phyloP scores from a whole-genome alignment of 2,888 invertebrate species.

The Platerodrilus igneus region DNA sequence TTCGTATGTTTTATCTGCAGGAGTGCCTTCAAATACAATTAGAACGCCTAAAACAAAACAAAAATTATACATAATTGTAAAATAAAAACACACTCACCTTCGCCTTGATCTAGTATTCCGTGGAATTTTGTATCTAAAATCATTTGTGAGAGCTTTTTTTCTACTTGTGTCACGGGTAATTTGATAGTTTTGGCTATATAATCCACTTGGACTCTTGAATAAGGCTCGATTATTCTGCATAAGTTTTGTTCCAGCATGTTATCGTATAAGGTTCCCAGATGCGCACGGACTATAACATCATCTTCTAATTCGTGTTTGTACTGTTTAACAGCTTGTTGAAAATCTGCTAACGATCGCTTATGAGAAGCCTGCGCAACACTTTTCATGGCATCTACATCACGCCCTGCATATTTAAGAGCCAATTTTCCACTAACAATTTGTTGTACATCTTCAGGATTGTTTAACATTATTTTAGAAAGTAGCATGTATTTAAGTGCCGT shows the following conservation, averaged over 20 bases:
- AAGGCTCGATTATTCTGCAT: constrained; percentile 97
- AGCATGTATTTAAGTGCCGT: constrained; percentile 99
- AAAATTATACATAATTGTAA: too few relatives aligned
- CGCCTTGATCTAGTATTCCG: constrained; percentile 97
- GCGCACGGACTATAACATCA: constrained; percentile 95
- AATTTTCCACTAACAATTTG: constrained; percentile 94
- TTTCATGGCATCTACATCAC: constrained; percentile 97
- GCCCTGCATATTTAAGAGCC: constrained; percentile 92
- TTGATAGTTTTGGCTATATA: constrained; percentile 90
- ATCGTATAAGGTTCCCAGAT: constrained; percentile 94
- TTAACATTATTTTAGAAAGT: constrained; percentile 96
- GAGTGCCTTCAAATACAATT: constrained; percentile 94
- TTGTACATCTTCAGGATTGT: constrained; percentile 92
- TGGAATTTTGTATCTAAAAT: constrained; percentile 96
- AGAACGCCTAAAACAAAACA: constrained; percentile 62
- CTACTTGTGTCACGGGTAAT: constrained; percentile 85
- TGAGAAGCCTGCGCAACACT: constrained; percentile 94
- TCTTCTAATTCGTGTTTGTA: constrained; percentile 88
- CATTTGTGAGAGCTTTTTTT: constrained; percentile 99
- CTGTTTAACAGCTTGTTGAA: constrained; percentile 82
- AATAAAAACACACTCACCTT: constrained; percentile 50
- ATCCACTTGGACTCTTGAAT: constrained; percentile 91
- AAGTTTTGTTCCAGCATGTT: constrained; percentile 99
- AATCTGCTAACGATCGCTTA: constrained; percentile 94
- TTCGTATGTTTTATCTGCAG: constrained; percentile 95